Evolutionary conservation across 2,888 invertebrate species (phyloP).

Genomic region (Ceriagrion tenellum): DNA sequence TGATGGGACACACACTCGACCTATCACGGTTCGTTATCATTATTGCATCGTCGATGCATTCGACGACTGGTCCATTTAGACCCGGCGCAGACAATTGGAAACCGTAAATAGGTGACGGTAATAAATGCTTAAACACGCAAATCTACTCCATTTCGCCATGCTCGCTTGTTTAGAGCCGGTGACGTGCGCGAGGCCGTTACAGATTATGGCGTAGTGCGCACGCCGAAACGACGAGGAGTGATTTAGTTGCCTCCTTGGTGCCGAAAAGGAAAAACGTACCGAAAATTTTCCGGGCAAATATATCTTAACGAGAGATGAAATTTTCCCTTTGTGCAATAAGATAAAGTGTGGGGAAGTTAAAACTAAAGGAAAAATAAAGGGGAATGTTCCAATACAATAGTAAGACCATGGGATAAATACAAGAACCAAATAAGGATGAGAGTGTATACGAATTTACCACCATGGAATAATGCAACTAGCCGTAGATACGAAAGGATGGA

Average conservation of each 20-base stretch:
- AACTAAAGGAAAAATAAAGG: too few relatives aligned
- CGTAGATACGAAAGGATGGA: too few relatives aligned
- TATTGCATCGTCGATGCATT: background rate
- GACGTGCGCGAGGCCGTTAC: background rate
- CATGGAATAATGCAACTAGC: too few relatives aligned
- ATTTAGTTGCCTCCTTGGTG: background rate
- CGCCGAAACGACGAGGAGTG: background rate
- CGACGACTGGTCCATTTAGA: background rate
- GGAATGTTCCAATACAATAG: too few relatives aligned
- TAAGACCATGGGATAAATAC: too few relatives aligned
- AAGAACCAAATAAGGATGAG: too few relatives aligned
- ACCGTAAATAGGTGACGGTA: background rate
- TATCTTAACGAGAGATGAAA: too few relatives aligned
- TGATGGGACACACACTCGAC: background rate
- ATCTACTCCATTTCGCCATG: background rate
- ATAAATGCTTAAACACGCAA: slow-evolving; percentile 3
- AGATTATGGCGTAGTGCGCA: background rate
- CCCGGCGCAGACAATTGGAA: background rate
- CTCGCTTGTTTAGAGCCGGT: background rate
- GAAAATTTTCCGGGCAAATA: too few relatives aligned
- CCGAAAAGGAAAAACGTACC: too few relatives aligned
- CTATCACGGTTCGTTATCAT: background rate
- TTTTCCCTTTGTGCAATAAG: too few relatives aligned
- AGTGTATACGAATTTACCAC: too few relatives aligned
- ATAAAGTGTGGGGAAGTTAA: too few relatives aligned